Conservation (phyloP, 2,888 invertebrate species). For the Morpho helenor region DNA sequence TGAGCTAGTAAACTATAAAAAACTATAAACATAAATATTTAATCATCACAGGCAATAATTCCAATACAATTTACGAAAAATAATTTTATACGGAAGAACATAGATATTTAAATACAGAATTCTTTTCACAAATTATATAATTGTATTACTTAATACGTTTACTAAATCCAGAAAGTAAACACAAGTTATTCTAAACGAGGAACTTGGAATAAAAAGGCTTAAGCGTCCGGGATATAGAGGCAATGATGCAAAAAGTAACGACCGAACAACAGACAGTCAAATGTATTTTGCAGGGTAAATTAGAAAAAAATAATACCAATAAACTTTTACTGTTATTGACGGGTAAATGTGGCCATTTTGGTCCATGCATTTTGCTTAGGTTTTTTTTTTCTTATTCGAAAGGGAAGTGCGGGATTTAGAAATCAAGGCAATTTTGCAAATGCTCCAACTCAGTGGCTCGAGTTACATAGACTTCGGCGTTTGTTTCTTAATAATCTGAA, state of each 20-base stretch:
- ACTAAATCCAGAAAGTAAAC: no score
- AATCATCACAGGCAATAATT: no score
- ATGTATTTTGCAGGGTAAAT: conserved; percentile 8
- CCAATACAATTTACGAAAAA: no score
- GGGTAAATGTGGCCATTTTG: background rate
- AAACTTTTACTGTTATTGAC: conserved; percentile 9
- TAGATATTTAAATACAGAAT: no score
- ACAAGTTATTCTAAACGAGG: no score
- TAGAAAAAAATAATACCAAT: conserved; percentile 9
- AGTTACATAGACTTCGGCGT: no score
- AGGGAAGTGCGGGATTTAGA: background rate
- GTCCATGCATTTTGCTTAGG: background rate
- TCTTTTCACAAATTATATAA: no score
- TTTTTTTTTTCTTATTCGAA: background rate
- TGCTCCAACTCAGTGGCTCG: background rate
- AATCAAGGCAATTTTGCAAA: background rate
- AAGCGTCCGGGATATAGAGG: conserved; percentile 9
- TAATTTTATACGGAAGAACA: no score
- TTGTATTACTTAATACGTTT: no score
- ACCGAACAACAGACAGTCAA: conserved; percentile 6
- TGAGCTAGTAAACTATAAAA: no score
- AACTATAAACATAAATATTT: no score
- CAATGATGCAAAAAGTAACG: conserved; percentile 14
- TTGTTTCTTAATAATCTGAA: no score
- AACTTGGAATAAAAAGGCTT: conserved; percentile 7